A percentile compares a stretch with the other conserved stretches of the same genome.
Conservation (phyloP, 2,888 invertebrate species). For the Ectemnius lituratus region DNA sequence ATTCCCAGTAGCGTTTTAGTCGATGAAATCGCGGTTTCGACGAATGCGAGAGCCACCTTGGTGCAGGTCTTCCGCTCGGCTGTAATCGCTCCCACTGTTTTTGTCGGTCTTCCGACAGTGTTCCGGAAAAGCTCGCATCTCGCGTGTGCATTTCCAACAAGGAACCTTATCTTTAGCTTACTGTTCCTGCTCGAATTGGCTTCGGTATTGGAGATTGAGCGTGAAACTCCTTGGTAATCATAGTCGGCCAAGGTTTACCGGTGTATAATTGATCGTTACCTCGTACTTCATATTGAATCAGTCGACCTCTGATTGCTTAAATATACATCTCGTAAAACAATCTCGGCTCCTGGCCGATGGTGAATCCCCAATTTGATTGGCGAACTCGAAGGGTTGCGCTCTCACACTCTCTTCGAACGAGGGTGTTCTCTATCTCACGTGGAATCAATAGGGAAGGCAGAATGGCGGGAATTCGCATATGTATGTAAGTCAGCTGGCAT, state of each 20-base stretch:
- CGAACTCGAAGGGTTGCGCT: no score
- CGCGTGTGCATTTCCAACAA: not conserved
- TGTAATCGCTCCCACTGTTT: not conserved
- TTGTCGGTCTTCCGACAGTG: not conserved
- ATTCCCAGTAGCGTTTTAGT: constrained; percentile 53
- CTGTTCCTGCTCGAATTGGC: not conserved
- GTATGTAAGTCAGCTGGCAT: not conserved
- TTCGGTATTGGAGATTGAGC: not conserved
- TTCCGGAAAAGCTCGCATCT: not conserved
- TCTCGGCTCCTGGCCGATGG: no score
- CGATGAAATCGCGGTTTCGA: constrained; percentile 49
- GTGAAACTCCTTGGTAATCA: not conserved
- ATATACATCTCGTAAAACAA: not conserved
- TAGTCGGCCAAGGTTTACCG: not conserved
- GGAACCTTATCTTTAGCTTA: not conserved
- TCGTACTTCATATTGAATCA: not conserved
- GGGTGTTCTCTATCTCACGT: no score
- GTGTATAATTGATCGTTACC: not conserved
- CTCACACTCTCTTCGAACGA: no score
- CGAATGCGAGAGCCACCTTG: constrained; percentile 16
- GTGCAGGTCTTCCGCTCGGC: not conserved
- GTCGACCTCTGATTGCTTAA: not conserved
- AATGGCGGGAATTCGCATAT: no score
- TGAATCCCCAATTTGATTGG: not conserved
- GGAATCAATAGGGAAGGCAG: no score